These are phyloP conservation scores for Drosophila tropicalis DNA, from an alignment of 1,140 invertebrate species.

Conservation along the genomic window DNA sequence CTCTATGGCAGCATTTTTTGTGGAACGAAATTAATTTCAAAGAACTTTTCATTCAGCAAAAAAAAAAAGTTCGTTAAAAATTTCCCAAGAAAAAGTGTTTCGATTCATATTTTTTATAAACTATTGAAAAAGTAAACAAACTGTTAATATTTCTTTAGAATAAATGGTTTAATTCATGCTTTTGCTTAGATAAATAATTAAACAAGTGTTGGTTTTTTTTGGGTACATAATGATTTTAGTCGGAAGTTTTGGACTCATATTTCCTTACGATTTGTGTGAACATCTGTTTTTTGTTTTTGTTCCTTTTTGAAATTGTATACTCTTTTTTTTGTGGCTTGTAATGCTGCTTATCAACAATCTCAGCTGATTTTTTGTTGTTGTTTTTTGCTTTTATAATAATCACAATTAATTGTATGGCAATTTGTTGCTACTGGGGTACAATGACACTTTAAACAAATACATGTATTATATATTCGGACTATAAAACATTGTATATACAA, in stretches of 20 bases:
- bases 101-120: too few species aligned
- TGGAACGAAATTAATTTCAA: too few species aligned
- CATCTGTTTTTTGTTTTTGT: neutral
- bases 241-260: neutral
- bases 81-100: too few species aligned
- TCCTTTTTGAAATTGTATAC: slow-evolving; percentile 32
- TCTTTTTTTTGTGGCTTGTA: neutral
- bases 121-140: too few species aligned
- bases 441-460: slow-evolving; percentile 41
- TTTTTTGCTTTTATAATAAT: slow-evolving; percentile 31
- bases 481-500: slow-evolving; percentile 15
- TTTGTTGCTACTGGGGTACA: slow-evolving; percentile 31
- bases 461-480: slow-evolving; percentile 25
- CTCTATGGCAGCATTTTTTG: too few species aligned
- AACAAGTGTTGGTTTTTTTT: too few species aligned
- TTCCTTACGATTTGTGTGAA: neutral
- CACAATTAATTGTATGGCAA: slow-evolving; percentile 42
- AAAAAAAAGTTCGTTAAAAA: too few species aligned
- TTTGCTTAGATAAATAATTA: too few species aligned
- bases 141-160: too few species aligned
- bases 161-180: too few species aligned
- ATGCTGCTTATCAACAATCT: slow-evolving; percentile 36
- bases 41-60: too few species aligned
- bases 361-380: slow-evolving; percentile 39
- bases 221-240: neutral